Evolutionary conservation across 2,113 vertebrate genomes (phyloP).

Genomic region (Talpa occidentalis): DNA sequence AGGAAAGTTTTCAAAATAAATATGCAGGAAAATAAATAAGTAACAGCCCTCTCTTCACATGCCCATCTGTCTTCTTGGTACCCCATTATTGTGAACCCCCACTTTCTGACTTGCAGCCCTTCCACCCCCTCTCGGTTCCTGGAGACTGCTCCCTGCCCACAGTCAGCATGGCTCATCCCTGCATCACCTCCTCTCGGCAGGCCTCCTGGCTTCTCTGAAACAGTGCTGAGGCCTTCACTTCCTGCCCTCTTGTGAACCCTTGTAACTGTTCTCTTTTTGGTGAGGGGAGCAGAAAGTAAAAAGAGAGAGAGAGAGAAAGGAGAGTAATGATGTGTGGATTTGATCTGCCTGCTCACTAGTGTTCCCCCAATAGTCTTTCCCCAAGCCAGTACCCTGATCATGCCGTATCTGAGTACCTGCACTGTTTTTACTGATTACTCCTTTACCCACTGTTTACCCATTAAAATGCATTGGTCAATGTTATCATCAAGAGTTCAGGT

Average conservation of each 20-base stretch:
- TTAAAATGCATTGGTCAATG: background rate
- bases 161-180: too few relatives aligned
- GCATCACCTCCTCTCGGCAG: background rate
- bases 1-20: background rate
- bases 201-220: background rate
- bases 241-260: background rate
- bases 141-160: too few relatives aligned
- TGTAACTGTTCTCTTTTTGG: background rate
- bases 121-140: rapidly evolving
- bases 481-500: background rate
- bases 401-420: background rate
- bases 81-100: background rate
- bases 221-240: background rate
- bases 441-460: background rate
- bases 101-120: background rate
- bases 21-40: background rate
- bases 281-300: background rate
- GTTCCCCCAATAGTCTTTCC: background rate
- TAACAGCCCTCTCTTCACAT: background rate
- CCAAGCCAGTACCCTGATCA: background rate
- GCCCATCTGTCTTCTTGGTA: background rate
- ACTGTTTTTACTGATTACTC: background rate
- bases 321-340: background rate
- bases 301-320: background rate
- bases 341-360: background rate